These are phyloP conservation scores for Penaeus indicus DNA, from an alignment of 1,140 invertebrate genomes.

Conservation along the genomic window DNA sequence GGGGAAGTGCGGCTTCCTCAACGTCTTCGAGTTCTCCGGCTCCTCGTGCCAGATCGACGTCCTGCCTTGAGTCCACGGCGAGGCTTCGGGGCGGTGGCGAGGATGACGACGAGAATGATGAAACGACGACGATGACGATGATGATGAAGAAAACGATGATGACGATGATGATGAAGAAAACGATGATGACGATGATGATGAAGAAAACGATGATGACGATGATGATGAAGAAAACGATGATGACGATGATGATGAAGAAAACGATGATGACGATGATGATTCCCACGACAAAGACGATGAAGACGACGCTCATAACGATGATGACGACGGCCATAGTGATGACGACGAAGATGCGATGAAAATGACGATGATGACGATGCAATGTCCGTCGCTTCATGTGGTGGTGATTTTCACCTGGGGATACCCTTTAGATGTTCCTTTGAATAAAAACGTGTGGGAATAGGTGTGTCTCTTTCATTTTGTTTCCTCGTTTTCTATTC, in stretches of 20 bases:
- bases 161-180: no score
- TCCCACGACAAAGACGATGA: no score
- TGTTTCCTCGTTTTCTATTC: background rate
- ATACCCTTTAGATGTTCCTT: background rate
- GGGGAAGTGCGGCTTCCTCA: slow-evolving; percentile 60
- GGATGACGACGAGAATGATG: background rate
- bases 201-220: no score
- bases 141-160: no score
- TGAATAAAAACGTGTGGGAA: slow-evolving; percentile 10
- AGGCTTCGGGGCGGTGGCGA: background rate
- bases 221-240: no score
- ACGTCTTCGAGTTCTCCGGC: slow-evolving; percentile 53
- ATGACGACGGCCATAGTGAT: no score
- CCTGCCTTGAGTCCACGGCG: background rate
- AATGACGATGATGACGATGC: no score
- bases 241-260: no score
- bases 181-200: no score
- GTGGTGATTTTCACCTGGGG: background rate
- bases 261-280: no score
- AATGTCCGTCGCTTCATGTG: background rate
- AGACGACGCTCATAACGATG: no score
- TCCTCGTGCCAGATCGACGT: slow-evolving; percentile 50
- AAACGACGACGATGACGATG: background rate
- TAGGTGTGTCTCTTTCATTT: background rate
- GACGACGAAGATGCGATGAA: no score